These are phyloP conservation scores for Lamprotornis superbus DNA, from an alignment of 2,113 vertebrate species.

Conservation along the genomic window DNA sequence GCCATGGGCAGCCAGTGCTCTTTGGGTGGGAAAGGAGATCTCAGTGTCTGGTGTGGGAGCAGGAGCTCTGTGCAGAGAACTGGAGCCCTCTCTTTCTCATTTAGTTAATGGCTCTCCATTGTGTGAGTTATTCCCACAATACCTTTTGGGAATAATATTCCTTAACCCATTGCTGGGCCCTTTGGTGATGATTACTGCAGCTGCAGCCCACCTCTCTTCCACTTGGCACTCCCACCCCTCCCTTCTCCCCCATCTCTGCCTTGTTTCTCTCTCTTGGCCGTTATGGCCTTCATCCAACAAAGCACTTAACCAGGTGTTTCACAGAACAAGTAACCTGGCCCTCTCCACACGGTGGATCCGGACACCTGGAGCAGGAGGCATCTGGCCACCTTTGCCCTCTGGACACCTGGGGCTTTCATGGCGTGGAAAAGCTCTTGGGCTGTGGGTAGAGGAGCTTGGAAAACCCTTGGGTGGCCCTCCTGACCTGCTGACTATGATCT, in stretches of 20 bases:
- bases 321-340: background rate
- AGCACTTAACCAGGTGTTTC: conserved; percentile 57
- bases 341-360: rapidly evolving
- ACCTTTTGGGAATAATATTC: background rate
- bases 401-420: background rate
- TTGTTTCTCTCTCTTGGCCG: background rate
- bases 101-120: background rate
- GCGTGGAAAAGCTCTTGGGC: rapidly evolving
- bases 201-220: background rate
- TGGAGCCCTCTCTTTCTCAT: background rate
- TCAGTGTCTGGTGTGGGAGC: rapidly evolving
- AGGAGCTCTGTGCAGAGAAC: background rate
- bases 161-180: background rate
- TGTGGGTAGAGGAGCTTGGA: background rate
- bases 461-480: background rate
- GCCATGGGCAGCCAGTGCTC: rapidly evolving
- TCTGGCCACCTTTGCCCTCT: conserved; percentile 20
- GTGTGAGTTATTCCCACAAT: background rate
- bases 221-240: background rate
- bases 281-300: background rate
- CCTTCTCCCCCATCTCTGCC: background rate
- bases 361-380: background rate
- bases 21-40: background rate
- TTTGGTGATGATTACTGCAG: background rate
- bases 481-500: background rate